These are phyloP conservation scores for Spea multiplicata DNA, from an alignment of 2,113 vertebrate genomes.

Conservation along the genomic window DNA sequence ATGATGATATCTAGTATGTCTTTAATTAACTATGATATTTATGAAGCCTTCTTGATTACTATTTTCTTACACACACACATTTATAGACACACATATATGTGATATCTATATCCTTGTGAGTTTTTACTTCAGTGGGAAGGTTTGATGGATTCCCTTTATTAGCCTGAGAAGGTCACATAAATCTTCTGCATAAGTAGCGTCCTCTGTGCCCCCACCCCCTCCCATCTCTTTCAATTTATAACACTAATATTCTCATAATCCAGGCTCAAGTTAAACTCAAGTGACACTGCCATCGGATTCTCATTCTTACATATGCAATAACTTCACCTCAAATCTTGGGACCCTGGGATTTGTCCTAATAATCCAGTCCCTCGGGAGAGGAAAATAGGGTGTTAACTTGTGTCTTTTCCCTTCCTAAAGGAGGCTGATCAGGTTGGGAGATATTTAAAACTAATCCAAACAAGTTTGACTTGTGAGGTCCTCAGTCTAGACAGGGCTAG, in stretches of 20 bases:
- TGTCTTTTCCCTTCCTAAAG: conserved; percentile 57
- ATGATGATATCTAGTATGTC: no score
- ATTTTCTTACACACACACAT: no score
- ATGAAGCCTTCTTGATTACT: no score
- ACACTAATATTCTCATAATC: conserved; percentile 20
- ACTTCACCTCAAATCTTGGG: conserved; percentile 26
- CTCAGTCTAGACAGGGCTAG: conserved; percentile 78
- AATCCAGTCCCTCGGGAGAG: conserved; percentile 52
- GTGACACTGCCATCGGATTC: conserved; percentile 13
- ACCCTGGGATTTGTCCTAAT: conserved; percentile 46
- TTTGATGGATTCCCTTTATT: neutral
- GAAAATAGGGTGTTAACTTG: conserved; percentile 62
- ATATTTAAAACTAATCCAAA: conserved; percentile 79
- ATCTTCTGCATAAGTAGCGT: neutral
- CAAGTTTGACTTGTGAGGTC: conserved; percentile 81
- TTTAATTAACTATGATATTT: no score
- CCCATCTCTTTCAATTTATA: neutral
- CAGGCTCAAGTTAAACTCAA: conserved; percentile 3
- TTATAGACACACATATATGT: no score
- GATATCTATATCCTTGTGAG: no score
- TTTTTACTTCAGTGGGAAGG: no score
- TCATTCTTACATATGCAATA: conserved; percentile 1
- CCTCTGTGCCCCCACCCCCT: neutral
- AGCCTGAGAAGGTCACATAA: neutral
- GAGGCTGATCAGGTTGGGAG: conserved; percentile 68